phyloP scores from a whole-genome alignment of 1,140 invertebrate species.

The Drosophila yakuba region DNA sequence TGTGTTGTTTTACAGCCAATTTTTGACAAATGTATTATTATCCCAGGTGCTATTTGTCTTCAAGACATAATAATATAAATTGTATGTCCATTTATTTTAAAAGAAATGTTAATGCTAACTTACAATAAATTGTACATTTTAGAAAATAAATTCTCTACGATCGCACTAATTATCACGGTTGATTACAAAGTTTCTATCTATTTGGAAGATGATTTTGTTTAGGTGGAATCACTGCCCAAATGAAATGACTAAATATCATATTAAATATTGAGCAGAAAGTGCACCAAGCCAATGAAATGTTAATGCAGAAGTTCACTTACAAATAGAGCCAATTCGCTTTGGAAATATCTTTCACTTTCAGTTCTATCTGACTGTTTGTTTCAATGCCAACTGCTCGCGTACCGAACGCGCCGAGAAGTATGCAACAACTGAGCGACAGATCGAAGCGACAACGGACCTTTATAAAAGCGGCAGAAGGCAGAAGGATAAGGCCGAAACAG shows the following conservation, averaged over 20 bases:
- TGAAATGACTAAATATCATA: no score
- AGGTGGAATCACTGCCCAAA: no score
- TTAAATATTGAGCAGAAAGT: no score
- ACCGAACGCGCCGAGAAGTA: conserved; percentile 73
- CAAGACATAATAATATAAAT: no score
- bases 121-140: no score
- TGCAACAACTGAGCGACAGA: conserved; percentile 80
- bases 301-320: conserved; percentile 14
- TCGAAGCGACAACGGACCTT: conserved; percentile 66
- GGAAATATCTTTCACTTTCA: conserved; percentile 29
- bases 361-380: conserved; percentile 7
- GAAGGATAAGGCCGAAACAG: conserved; percentile 45
- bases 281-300: background rate
- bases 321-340: conserved; percentile 12
- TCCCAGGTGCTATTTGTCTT: background rate
- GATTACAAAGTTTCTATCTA: no score
- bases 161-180: no score
- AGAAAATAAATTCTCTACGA: no score
- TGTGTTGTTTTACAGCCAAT: conserved; percentile 6
- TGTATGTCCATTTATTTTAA: no score
- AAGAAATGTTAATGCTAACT: no score
- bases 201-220: no score
- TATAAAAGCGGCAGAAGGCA: conserved; percentile 56
- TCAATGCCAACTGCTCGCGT: conserved; percentile 14
- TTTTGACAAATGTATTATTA: background rate